Percentiles rank a stretch among this genome's conserved stretches.
Evolutionary conservation across 2,888 invertebrate genomes (phyloP).

Genomic region (Heliconius erato): DNA sequence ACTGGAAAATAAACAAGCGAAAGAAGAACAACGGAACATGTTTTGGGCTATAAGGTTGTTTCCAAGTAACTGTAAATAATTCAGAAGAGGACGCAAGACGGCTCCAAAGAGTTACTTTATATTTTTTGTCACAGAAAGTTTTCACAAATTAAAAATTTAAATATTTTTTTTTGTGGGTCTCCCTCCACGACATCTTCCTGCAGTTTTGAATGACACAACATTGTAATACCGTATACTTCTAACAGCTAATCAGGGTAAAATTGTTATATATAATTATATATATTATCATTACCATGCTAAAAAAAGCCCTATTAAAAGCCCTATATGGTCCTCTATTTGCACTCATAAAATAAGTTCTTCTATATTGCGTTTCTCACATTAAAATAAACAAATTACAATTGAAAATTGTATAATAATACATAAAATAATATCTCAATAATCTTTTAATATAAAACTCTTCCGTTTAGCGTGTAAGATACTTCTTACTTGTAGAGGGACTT

Average conservation of each 20-base stretch:
- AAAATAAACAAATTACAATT: no score
- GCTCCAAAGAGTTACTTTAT: not conserved
- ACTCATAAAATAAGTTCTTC: no score
- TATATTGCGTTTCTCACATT: no score
- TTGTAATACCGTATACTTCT: not conserved
- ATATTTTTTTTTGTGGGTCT: not conserved
- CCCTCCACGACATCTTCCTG: no score
- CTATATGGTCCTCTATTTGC: no score
- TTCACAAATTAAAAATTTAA: not conserved
- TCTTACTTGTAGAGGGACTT: no score
- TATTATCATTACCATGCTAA: no score
- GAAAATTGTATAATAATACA: no score
- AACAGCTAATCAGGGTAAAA: no score
- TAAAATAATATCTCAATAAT: no score
- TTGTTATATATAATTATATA: no score
- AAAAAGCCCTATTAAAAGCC: no score
- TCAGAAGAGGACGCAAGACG: not conserved
- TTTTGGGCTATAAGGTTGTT: not conserved
- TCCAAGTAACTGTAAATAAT: not conserved
- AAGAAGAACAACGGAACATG: not conserved
- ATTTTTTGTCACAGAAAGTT: slow-evolving; percentile 1
- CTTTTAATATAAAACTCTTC: not conserved
- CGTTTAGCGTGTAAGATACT: not conserved
- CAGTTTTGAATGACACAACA: not conserved
- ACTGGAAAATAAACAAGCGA: not conserved